Conservation (phyloP, 2,113 vertebrate species). For the Mola mola region DNA sequence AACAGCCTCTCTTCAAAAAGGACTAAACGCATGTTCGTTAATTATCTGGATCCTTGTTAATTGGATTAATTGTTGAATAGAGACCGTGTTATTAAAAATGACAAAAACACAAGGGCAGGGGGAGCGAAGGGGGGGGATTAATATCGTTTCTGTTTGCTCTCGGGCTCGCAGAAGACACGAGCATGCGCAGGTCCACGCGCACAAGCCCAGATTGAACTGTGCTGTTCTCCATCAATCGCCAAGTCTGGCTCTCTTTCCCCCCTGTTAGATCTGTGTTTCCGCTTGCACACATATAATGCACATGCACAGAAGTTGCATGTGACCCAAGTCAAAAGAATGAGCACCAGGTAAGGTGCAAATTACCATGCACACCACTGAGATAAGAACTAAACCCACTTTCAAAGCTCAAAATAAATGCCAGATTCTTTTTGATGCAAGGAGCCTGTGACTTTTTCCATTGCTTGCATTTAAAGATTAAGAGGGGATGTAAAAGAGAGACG, state of each 20-base stretch:
- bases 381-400: constrained; percentile 74
- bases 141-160: constrained; percentile 67
- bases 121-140: constrained; percentile 73
- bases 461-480: constrained; percentile 62
- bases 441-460: constrained; percentile 61
- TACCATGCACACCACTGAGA: constrained; percentile 62
- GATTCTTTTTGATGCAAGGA: constrained; percentile 70
- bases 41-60: constrained; percentile 80
- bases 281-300: constrained; percentile 47
- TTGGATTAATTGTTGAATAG: constrained; percentile 85
- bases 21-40: constrained; percentile 75
- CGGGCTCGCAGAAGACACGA: constrained; percentile 47
- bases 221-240: constrained; percentile 28
- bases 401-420: constrained; percentile 77
- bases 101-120: constrained; percentile 77
- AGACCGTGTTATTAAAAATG: constrained; percentile 83
- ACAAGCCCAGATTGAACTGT: constrained; percentile 11
- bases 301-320: constrained; percentile 24
- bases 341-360: constrained; percentile 65
- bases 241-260: constrained; percentile 4
- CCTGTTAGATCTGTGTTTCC: constrained; percentile 31
- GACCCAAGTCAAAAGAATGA: constrained; percentile 57
- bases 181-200: constrained; percentile 6
- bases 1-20: constrained; percentile 74
- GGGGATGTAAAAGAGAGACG: constrained; percentile 32